A percentile compares a stretch with the other conserved stretches of the same genome.
These are phyloP conservation scores for Sycophaga agraensis DNA, from an alignment of 1,140 invertebrate genomes.

Conservation along the genomic window DNA sequence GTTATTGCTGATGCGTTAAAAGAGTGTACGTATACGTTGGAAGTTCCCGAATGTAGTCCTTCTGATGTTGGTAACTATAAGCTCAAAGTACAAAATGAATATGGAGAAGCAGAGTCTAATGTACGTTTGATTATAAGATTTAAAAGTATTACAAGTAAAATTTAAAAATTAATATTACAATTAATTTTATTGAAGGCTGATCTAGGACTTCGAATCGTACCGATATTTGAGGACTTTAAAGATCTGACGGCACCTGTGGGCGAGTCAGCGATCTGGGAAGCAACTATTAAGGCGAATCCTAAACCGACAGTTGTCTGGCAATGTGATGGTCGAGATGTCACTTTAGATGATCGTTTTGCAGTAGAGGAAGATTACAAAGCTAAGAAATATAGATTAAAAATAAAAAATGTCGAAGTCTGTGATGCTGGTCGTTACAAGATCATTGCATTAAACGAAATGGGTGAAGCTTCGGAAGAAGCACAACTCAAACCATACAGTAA, in stretches of 20 bases:
- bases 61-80: slow-evolving; percentile 80
- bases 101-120: slow-evolving; percentile 69
- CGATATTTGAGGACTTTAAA: slow-evolving; percentile 73
- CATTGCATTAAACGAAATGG: slow-evolving; percentile 72
- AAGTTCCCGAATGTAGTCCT: slow-evolving; percentile 68
- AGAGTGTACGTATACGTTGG: slow-evolving; percentile 72
- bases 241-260: slow-evolving; percentile 73
- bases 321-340: slow-evolving; percentile 65
- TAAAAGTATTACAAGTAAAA: not conserved
- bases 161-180: slow-evolving; percentile 4
- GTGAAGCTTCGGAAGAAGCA: slow-evolving; percentile 70
- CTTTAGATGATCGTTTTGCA: slow-evolving; percentile 61
- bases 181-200: slow-evolving; percentile 57
- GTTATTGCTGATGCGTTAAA: slow-evolving; percentile 73
- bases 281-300: slow-evolving; percentile 75
- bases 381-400: slow-evolving; percentile 67
- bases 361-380: slow-evolving; percentile 66
- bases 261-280: slow-evolving; percentile 71
- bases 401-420: slow-evolving; percentile 67
- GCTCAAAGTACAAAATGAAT: slow-evolving; percentile 76
- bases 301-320: slow-evolving; percentile 76
- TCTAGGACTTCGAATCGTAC: slow-evolving; percentile 72
- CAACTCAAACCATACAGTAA: slow-evolving; percentile 72
- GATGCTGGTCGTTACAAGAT: slow-evolving; percentile 83
- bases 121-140: slow-evolving; percentile 39